Conservation (phyloP, 2,888 invertebrate genomes). For the Dendrolimus pini region DNA sequence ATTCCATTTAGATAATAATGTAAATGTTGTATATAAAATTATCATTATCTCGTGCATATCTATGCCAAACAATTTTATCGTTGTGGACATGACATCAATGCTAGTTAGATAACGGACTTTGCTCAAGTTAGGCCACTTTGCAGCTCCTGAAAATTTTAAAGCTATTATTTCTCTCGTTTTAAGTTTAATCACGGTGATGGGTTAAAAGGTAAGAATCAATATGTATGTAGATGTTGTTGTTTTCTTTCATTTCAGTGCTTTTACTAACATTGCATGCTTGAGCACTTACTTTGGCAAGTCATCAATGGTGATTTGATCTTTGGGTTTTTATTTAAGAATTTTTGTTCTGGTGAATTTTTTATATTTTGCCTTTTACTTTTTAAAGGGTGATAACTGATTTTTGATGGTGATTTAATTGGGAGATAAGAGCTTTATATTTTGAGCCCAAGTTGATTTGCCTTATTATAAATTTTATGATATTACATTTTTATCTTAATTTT, state of each 20-base stretch:
- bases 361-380: too few relatives aligned
- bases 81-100: conserved; percentile 15
- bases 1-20: background rate
- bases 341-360: too few relatives aligned
- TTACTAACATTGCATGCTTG: conserved; percentile 12
- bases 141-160: conserved; percentile 19
- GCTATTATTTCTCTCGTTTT: conserved; percentile 36
- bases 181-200: conserved; percentile 58
- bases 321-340: conserved; percentile 1
- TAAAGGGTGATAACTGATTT: too few relatives aligned
- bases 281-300: conserved; percentile 7
- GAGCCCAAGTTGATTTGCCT: too few relatives aligned
- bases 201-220: conserved; percentile 55
- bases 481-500: too few relatives aligned
- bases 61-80: conserved; percentile 40
- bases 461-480: too few relatives aligned
- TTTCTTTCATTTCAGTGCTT: conserved; percentile 49
- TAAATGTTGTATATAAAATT: conserved; percentile 17
- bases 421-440: too few relatives aligned
- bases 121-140: conserved; percentile 24
- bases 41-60: conserved; percentile 29
- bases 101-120: conserved; percentile 28
- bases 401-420: too few relatives aligned
- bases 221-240: conserved; percentile 32
- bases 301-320: conserved; percentile 10